Evolutionary conservation across 2,888 invertebrate genomes (phyloP), one percentile per base, ranked within the genome.

Genomic region (Mylabris sibirica): DNA sequence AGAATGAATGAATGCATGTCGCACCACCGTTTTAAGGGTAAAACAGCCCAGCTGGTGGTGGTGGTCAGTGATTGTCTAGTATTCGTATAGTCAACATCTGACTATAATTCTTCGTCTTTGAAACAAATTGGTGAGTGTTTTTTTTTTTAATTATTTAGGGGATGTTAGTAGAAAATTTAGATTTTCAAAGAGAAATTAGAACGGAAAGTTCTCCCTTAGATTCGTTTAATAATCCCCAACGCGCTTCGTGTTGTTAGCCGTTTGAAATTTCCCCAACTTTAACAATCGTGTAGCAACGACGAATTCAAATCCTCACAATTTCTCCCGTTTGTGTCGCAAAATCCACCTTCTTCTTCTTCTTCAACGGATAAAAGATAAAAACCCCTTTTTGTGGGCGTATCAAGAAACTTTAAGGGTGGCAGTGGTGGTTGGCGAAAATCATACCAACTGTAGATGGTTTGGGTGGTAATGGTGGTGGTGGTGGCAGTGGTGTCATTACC

Each of bases 61-160:
- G 66, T 76, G 77, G 76, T 77, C 77, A 77, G 77, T 77, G 67
- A 71, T 74, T 72, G 65, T 60, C 53, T 68, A 63, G 66, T 60
- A 65, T 67, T 67, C 65, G 68, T 34, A 61, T 38, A 64, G 67
- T 60, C 64, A 72, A 67, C 72, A 70, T 70, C 65, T 26, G 35
- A 34, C 22, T 17, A 9, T 41, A 11, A 11, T 34, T 34, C 6
- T 38, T 12, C 38, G 38, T 38, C 12, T 12, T 3, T 24, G n/a
- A 17, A 24, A 30, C 59, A 9, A 22, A n/a, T 30, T 26, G 17
- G 60, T 60, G 14, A 34, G 60, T 59, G 14, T 6, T 17, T 17
- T 14, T 59, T n/a, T 59, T 59, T 24, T n/a, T n/a, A 22, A 59
- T 24, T 17, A 59, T 26, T 60, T 4, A 30, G 30, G 30, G 30